Evolutionary conservation across 2,113 vertebrate species (phyloP), one percentile per base, ranked within the genome.

Genomic region (Notothenia rossii): DNA sequence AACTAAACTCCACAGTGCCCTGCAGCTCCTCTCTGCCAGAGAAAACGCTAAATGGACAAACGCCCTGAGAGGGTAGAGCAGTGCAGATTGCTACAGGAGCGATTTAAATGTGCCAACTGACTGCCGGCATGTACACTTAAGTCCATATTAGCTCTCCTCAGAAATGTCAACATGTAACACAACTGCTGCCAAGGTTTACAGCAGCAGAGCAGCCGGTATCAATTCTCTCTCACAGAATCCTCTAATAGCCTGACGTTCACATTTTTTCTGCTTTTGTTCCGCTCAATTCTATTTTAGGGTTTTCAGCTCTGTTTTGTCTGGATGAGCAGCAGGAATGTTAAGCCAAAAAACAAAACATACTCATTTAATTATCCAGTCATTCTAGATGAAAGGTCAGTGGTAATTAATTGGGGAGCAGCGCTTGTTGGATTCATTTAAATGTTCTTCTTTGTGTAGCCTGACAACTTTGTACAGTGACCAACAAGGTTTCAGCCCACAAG

Each of bases 311-410:
- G 17, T 66, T 72, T 66, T 65, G 46, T 50, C 49, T 49, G 2
- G 62, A 69, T n/a, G 22, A 58, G 45, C 43, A 59, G 45, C 65
- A 54, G 36, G 29, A 20, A 77, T 72, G 7, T 68, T 72, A 8
- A 53, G 48, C 15, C 43, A 49, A 45, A 48, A 60, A 75, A 55
- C 25, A 18, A 2, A 2, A 45, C 15, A 22, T 22, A n/a, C 29
- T 70, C 45, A 58, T 76, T 71, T 73, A 68, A 82, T 43, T 22
- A 53, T 59, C 72, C 22, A 72, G 45, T 72, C 66, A 46, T 49
- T 62, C 33, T 22, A 58, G 48, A 59, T 53, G 9, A 72, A 86
- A 67, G 79, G 84, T 86, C 70, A 75, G 62, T 58, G 50, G 13
- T 60, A 85, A 72, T 81, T 72, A 51, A 85, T 76, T 58, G 68